Percentiles rank a stretch among this genome's conserved stretches.
Evolutionary conservation across 2,113 vertebrate species (phyloP).

Genomic region (Naja naja): DNA sequence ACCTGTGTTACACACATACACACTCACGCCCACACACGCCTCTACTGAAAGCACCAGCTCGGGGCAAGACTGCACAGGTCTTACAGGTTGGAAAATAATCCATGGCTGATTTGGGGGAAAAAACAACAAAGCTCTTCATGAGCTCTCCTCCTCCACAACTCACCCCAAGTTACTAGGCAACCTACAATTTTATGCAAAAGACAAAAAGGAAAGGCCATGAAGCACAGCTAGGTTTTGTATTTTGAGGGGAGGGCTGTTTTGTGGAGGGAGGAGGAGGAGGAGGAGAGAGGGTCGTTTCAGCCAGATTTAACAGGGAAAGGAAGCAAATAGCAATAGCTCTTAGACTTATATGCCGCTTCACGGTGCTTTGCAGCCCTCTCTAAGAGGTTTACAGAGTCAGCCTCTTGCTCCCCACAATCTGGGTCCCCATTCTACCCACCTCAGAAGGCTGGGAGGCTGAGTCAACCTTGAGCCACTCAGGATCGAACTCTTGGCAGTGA

Average conservation of each 20-base stretch:
- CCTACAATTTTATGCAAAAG: neutral
- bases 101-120: neutral
- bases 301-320: neutral
- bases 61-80: neutral
- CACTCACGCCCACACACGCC: neutral
- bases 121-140: neutral
- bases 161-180: constrained; percentile 16
- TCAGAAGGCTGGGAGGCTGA: neutral
- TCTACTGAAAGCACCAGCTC: neutral
- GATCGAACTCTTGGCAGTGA: neutral
- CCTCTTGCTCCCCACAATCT: neutral
- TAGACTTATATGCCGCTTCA: neutral
- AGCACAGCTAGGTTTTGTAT: neutral
- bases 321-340: neutral
- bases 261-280: neutral
- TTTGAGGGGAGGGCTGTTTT: neutral
- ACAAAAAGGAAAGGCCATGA: neutral
- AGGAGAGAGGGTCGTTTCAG: neutral
- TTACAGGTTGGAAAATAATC: neutral
- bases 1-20: neutral
- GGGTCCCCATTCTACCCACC: neutral
- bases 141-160: constrained; percentile 5
- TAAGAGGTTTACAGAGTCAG: neutral
- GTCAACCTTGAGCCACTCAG: neutral
- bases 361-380: neutral